Conservation (phyloP, 2,888 invertebrate genomes). For the Andrena chrysosceles region DNA sequence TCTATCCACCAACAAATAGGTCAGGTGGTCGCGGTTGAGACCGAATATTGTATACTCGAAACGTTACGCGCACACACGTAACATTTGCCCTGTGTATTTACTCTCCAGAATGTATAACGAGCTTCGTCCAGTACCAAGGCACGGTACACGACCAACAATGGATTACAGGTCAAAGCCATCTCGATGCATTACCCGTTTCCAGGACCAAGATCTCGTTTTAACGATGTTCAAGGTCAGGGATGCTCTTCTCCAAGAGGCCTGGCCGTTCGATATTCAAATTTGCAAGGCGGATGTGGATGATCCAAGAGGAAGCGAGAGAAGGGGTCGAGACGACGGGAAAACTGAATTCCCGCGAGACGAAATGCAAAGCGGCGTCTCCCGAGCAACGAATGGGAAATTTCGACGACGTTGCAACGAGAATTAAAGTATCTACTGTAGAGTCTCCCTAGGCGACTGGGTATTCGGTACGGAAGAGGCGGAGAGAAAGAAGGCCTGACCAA, state of each 20-base stretch:
- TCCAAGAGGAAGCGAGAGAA: background rate
- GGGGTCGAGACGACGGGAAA: background rate
- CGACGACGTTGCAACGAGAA: slow-evolving; percentile 17
- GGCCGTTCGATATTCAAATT: slow-evolving; percentile 36
- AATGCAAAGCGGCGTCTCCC: slow-evolving; percentile 18
- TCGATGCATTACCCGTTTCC: background rate
- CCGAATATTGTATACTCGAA: background rate
- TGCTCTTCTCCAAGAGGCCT: background rate
- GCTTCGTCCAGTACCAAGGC: background rate
- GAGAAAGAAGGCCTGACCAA: slow-evolving; percentile 19
- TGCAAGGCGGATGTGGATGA: too few relatives aligned
- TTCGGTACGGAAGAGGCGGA: background rate
- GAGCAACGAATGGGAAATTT: background rate
- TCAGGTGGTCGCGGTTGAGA: background rate
- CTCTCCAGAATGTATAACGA: background rate
- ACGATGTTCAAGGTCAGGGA: background rate
- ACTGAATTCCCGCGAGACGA: background rate
- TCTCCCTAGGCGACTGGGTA: background rate
- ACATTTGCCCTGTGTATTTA: background rate
- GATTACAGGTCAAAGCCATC: background rate
- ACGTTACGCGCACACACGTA: background rate
- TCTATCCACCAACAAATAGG: background rate
- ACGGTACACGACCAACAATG: background rate
- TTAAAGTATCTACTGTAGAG: slow-evolving; percentile 16
- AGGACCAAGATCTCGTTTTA: slow-evolving; percentile 14